These are phyloP conservation scores for Ischnura elegans DNA, from an alignment of 2,888 invertebrate species.

Conservation along the genomic window DNA sequence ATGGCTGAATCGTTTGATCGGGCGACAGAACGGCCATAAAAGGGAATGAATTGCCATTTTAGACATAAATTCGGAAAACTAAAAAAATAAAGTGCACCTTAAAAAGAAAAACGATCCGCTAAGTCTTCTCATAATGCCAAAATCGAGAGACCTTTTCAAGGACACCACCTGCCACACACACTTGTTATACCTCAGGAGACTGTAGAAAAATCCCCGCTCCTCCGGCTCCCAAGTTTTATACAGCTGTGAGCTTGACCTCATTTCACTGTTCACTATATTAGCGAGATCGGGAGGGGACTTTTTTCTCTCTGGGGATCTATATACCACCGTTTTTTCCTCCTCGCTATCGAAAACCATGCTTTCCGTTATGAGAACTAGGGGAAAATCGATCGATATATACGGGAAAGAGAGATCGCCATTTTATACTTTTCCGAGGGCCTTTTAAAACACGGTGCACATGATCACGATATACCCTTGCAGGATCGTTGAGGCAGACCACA, in stretches of 20 bases:
- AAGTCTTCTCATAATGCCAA: neutral
- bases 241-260: neutral
- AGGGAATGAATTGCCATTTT: neutral
- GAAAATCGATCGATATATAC: neutral
- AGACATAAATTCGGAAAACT: neutral
- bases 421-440: neutral
- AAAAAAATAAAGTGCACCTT: neutral
- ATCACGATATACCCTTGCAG: neutral
- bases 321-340: neutral
- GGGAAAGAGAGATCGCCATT: neutral
- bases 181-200: neutral
- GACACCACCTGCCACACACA: neutral
- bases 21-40: neutral
- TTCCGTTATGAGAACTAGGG: neutral
- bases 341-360: neutral
- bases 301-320: neutral
- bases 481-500: slow-evolving; percentile 21
- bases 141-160: neutral
- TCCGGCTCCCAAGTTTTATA: neutral
- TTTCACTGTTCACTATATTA: slow-evolving; percentile 4
- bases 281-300: neutral
- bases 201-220: neutral
- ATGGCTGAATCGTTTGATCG: neutral
- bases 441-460: neutral
- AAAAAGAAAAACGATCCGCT: neutral